Evolutionary conservation across 2,888 invertebrate species (phyloP), one percentile per base, ranked within the genome.

Genomic region (Rhagonycha fulva): DNA sequence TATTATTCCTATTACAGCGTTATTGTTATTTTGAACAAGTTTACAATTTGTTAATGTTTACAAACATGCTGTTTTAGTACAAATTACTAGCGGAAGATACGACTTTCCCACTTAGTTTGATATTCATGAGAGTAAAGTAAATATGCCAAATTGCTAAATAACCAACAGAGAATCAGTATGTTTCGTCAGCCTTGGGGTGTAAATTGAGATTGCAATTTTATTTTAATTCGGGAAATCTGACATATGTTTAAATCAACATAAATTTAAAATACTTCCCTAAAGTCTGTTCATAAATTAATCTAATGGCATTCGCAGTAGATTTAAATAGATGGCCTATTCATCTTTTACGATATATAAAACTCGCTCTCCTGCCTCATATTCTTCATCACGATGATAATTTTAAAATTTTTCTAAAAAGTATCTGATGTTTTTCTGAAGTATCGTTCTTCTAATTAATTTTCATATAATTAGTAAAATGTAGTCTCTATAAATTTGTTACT

Each of bases 41-140:
- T 24, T 62, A 19, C 70, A 61, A 28, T 70, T 70, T 70, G 62
- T 23, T 71, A n/a, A 23, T 71, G 71, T 71, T 71, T 71, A 63
- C 63, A 71, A 63, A 68, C 67, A 67, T 71, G 63, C 63, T 71
- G 71, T 71, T 71, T 66, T 63, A 63, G 68, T 68, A 30, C 68
- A 73, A 68, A 73, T 73, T 68, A 28, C 62, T 70, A 74, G n/a
- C 63, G 32, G 70, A 70, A 70, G 70, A 74, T 70, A 70, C 74
- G 70, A 23, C 23, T 61, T 70, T 70, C 47, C 30, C 47, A 70
- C 74, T 67, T 74, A 70, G 74, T 74, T 74, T 24, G 26, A 74
- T 74, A 74, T 74, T 74, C 74, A 74, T 74, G 74, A 74, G 32
- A 70, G 66, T 66, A 74, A 66, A 74, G 74, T 47, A 74, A 74